These are phyloP conservation scores for Poecilia velifera DNA, from an alignment of 2,797 vertebrate genomes.

Conservation along the genomic window DNA sequence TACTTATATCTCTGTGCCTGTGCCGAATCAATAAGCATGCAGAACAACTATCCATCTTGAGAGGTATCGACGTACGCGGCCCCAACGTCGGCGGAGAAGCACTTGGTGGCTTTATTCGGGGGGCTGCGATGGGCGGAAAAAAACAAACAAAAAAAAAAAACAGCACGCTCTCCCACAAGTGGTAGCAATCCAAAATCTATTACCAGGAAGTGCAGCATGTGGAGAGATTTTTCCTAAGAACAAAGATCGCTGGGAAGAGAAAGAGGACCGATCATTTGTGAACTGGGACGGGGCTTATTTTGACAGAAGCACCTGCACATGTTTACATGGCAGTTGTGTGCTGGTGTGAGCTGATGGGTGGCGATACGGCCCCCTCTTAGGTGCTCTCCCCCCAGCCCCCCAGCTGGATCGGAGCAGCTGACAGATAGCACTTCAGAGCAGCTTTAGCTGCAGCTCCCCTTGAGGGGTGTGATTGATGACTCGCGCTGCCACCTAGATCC, in stretches of 20 bases:
- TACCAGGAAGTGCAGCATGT: constrained; percentile 32
- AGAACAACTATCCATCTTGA: constrained; percentile 92
- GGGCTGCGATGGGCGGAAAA: constrained; percentile 49
- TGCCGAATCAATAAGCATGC: constrained; percentile 93
- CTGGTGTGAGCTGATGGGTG: constrained; percentile 77
- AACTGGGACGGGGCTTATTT: constrained; percentile 57
- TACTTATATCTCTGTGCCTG: constrained; percentile 88
- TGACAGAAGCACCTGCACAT: constrained; percentile 77
- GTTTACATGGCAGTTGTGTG: constrained; percentile 82
- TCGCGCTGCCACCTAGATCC: constrained; percentile 83
- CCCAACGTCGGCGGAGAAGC: constrained; percentile 74
- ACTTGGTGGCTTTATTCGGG: constrained; percentile 80
- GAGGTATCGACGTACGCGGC: constrained; percentile 87
- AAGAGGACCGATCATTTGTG: constrained; percentile 37
- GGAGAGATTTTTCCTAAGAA: constrained; percentile 13
- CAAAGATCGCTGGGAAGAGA: constrained; percentile 1
- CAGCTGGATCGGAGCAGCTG: constrained; percentile 79
- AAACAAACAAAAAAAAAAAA: constrained; percentile 1
- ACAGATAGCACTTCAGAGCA: constrained; percentile 87
- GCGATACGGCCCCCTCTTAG: constrained; percentile 60
- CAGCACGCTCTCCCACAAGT: constrained; percentile 39
- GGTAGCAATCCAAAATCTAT: constrained; percentile 55
- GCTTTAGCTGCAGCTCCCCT: constrained; percentile 85
- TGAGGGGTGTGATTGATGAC: constrained; percentile 87
- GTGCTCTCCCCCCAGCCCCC: constrained; percentile 58